phyloP scores from a whole-genome alignment of 2,797 vertebrate species.

The Enteromius argenteus region DNA sequence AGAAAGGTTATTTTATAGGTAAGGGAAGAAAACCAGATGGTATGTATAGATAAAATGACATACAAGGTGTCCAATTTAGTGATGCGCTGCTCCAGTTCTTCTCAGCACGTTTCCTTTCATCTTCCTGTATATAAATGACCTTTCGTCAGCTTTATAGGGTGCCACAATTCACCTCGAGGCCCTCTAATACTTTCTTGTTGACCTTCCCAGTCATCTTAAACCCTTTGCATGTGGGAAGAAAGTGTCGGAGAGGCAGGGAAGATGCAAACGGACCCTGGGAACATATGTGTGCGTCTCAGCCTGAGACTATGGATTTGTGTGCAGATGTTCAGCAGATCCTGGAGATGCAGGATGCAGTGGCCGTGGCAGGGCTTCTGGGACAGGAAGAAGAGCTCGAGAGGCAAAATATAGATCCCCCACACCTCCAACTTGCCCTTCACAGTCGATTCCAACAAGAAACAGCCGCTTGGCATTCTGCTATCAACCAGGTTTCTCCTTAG shows the following conservation, averaged over 20 bases:
- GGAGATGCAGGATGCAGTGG: conserved; percentile 7
- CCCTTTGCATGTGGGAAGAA: not conserved
- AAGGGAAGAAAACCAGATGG: conserved; percentile 20
- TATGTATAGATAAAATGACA: conserved; percentile 5
- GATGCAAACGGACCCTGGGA: not conserved
- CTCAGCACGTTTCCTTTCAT: conserved; percentile 35
- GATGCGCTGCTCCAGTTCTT: conserved; percentile 20
- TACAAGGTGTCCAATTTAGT: not conserved
- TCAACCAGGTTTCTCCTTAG: conserved; percentile 3
- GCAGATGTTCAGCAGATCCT: conserved; percentile 59
- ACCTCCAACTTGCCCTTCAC: conserved; percentile 20
- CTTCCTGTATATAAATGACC: conserved; percentile 20
- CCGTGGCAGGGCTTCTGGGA: conserved; percentile 2
- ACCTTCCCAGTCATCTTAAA: conserved; percentile 23
- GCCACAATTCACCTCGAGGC: conserved; percentile 11
- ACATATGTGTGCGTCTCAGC: not conserved
- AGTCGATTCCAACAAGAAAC: conserved; percentile 13
- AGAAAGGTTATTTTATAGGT: conserved; percentile 30
- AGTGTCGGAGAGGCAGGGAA: not conserved
- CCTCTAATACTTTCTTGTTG: conserved; percentile 29
- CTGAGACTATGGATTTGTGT: not conserved
- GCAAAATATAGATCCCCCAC: not conserved
- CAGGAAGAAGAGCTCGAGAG: not conserved
- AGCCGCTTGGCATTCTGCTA: conserved; percentile 13
- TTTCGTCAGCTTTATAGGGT: conserved; percentile 38